These are phyloP conservation scores for Tylochromis polylepis DNA, from an alignment of 2,113 vertebrate genomes.

Conservation along the genomic window DNA sequence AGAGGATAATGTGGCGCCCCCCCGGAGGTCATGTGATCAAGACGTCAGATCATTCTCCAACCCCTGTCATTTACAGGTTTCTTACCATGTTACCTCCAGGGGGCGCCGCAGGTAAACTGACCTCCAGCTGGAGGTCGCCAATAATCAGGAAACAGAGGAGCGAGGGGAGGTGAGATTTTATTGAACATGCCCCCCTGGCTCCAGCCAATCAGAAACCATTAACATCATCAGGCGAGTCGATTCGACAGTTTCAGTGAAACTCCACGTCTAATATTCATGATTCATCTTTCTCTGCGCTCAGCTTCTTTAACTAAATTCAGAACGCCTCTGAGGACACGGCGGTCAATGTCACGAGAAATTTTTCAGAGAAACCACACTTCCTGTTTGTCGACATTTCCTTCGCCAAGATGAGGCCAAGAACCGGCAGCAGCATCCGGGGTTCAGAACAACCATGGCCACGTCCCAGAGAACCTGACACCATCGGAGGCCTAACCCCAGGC, in stretches of 20 bases:
- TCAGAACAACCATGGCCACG: background rate
- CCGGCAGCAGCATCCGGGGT: rapidly evolving
- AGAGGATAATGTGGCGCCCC: background rate
- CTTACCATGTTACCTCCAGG: background rate
- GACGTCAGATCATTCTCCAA: background rate
- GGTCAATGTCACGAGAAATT: background rate
- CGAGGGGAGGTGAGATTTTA: background rate
- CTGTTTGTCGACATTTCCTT: background rate
- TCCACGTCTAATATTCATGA: background rate
- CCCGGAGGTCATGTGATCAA: background rate
- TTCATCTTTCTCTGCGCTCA: background rate
- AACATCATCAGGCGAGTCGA: background rate
- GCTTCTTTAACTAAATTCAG: background rate
- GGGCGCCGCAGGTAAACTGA: background rate
- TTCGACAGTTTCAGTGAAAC: background rate
- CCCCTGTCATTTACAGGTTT: background rate
- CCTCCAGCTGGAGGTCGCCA: background rate
- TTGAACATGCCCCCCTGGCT: background rate
- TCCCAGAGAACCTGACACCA: background rate
- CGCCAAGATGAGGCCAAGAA: too few relatives aligned
- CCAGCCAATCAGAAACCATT: background rate
- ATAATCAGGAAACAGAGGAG: background rate
- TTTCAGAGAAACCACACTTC: background rate
- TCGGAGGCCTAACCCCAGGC: background rate
- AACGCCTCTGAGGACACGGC: background rate